Evolutionary conservation across 2,113 vertebrate species (phyloP), one percentile per base, ranked within the genome.

Genomic region (Anguilla rostrata): DNA sequence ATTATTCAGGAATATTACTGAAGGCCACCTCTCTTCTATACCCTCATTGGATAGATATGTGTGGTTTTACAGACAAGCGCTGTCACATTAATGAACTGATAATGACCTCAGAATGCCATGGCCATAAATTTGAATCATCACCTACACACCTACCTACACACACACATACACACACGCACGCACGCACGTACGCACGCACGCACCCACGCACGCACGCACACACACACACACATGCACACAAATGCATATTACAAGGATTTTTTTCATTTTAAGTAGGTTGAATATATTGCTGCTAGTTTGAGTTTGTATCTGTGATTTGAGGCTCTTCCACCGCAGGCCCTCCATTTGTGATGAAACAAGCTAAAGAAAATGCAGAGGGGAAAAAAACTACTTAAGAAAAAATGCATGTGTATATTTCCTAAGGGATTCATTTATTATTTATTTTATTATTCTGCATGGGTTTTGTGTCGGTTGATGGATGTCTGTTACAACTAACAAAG

Each of bases 361-460:
- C 29, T 53, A 22, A 60, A 80, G 78, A 49, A 43, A 60, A 60
- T 75, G 71, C 71, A 75, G n/a, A 1, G 2, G 26, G n/a, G 20
- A 71, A 71, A 60, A 26, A 22, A 26, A 66, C 22, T 22, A 66
- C 18, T 46, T 46, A 60, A 60, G 18, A 34, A 46, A 60, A 80
- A 81, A 18, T 80, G 49, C 49, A 26, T 39, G 49, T 34, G n/a
- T 56, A 29, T 40, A 39, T 85, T 53, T 75, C 71, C 39, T 78
- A 34, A 11, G 53, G 78, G 84, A n/a, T 40, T 29, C 14, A 8
- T 39, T 85, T 71, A 85, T 85, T 83, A 83, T 83, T 83, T 83
- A 83, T 83, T 83, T 85, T 53, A 81, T 85, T 85, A 78, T 56
- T 39, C 84, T 79, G 39, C 84, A 79, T 78, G 84, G 39, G 20